A percentile compares a stretch with the other conserved stretches of the same genome.
phyloP scores from a whole-genome alignment of 1,140 invertebrate species.

The Chelonus insularis region DNA sequence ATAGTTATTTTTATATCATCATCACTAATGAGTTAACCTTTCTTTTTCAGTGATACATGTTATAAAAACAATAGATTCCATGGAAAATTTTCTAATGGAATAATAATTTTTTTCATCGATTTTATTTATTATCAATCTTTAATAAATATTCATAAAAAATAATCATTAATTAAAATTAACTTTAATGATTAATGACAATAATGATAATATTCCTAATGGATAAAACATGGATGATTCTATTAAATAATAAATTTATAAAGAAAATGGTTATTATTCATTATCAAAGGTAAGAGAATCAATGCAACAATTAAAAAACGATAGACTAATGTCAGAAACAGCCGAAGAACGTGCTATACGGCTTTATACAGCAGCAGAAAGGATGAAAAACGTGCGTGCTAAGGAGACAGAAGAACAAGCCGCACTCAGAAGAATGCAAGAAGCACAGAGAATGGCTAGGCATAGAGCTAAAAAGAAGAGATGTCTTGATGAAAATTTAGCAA shows the following conservation, averaged over 20 bases:
- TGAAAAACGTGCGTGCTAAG: conserved; percentile 55
- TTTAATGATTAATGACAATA: too few relatives aligned
- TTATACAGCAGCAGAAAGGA: conserved; percentile 49
- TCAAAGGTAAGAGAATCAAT: conserved; percentile 40
- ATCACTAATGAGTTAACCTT: conserved; percentile 12
- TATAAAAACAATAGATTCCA: too few relatives aligned
- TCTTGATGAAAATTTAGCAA: conserved; percentile 54
- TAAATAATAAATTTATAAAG: conserved; percentile 20
- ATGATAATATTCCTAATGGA: too few relatives aligned
- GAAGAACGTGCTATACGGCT: conserved; percentile 52
- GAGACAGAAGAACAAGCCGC: conserved; percentile 55
- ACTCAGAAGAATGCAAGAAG: conserved; percentile 56
- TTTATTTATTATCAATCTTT: too few relatives aligned
- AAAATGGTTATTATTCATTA: conserved; percentile 21
- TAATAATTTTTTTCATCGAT: too few relatives aligned
- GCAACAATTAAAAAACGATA: conserved; percentile 38
- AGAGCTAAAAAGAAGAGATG: conserved; percentile 58
- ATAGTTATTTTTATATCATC: too few relatives aligned
- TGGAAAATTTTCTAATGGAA: too few relatives aligned
- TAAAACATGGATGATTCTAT: too few relatives aligned
- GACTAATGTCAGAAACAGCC: conserved; percentile 49
- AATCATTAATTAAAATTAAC: too few relatives aligned
- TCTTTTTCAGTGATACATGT: conserved; percentile 10
- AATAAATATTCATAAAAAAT: too few relatives aligned
- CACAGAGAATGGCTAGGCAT: conserved; percentile 57